Base-by-base conservation (phyloP, 2,113 vertebrate species). In the Microtus pennsylvanicus region DNA sequence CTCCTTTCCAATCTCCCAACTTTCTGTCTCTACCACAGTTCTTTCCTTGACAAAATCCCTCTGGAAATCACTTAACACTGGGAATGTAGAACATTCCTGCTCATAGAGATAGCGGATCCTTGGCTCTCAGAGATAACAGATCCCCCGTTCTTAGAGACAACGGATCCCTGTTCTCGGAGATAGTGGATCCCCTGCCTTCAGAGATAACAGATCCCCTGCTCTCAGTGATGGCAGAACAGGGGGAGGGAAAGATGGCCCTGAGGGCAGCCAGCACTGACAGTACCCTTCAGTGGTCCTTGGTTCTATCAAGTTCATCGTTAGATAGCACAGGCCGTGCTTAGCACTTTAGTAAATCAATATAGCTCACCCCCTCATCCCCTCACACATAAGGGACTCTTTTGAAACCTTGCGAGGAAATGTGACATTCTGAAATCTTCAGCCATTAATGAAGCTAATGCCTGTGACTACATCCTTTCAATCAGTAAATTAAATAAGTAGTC, bases 361-460 rank as follows among this genome's bases (percentile, higher is more conserved):
- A 75, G 17, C 13, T 26, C 7, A n/a, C 22, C 2, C 6, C 3
- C 4, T 13, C 22, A 26, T 74, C 33, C 9, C 11, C 8, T 16
- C 78, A 72, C 17, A 77, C 3, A 35, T 61, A 42, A 63, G 81
- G 52, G 14, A 93, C 38, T 72, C 93, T 89, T 33, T 35, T 63
- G 91, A 96, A 93, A 95, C 3, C 42, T 85, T 87, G 77, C 35
- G 52, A 86, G 78, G 86, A 65, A 92, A 92, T 92, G 63, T 47
- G 42, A 82, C 19, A 80, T 35, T 83, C 70, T 86, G 81, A 90
- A 95, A 67, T 94, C 33, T 89, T 86, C 35, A 97, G 72, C 67
- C 74, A 5, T 77, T 80, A 87, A 89, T 69, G 72, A 89, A 94
- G 92, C 33, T 38, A 90, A 77, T 45, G 61, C 33, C 42, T 93